A percentile compares a stretch with the other conserved stretches of the same genome.
phyloP scores from a whole-genome alignment of 2,797 vertebrate species.

The Syngnathus rostellatus region DNA sequence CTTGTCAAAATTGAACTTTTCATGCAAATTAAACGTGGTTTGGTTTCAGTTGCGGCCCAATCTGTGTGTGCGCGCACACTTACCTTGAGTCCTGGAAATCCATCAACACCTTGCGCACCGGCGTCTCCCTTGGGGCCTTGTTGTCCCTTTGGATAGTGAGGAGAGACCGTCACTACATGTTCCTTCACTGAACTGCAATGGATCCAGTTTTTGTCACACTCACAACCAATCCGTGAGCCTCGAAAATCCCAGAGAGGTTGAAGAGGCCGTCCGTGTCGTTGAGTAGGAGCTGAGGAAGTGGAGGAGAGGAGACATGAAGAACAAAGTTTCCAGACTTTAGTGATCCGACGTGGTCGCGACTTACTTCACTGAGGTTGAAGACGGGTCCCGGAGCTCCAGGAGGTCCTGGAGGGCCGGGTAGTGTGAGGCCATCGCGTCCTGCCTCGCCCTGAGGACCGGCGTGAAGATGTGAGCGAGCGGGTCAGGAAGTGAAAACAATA shows the following conservation, averaged over 20 bases:
- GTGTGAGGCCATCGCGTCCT: slow-evolving; percentile 71
- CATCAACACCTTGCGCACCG: slow-evolving; percentile 75
- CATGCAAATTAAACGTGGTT: no score
- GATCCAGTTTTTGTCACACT: slow-evolving; percentile 46
- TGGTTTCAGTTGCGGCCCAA: no score
- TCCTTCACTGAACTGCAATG: background rate
- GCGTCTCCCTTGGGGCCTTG: slow-evolving; percentile 81
- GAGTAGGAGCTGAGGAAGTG: slow-evolving; percentile 67
- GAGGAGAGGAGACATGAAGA: slow-evolving; percentile 1
- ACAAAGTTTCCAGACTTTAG: background rate
- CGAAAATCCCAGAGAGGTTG: slow-evolving; percentile 76
- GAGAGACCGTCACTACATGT: slow-evolving; percentile 1
- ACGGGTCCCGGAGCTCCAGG: slow-evolving; percentile 79
- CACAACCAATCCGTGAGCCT: slow-evolving; percentile 68
- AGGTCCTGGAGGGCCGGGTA: slow-evolving; percentile 76
- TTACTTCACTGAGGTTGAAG: slow-evolving; percentile 70
- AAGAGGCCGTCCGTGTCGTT: slow-evolving; percentile 77
- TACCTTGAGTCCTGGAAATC: slow-evolving; percentile 76
- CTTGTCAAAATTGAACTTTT: no score
- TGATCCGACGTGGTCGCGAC: slow-evolving; percentile 10
- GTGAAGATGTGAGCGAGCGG: background rate
- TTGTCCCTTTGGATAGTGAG: slow-evolving; percentile 66
- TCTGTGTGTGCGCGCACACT: slow-evolving; percentile 3
- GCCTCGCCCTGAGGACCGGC: slow-evolving; percentile 72
- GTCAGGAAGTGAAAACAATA: background rate